A percentile compares a stretch with the other conserved stretches of the same genome.
Conservation (phyloP, 1,140 invertebrate species). For the Drosophila kanapiae region DNA sequence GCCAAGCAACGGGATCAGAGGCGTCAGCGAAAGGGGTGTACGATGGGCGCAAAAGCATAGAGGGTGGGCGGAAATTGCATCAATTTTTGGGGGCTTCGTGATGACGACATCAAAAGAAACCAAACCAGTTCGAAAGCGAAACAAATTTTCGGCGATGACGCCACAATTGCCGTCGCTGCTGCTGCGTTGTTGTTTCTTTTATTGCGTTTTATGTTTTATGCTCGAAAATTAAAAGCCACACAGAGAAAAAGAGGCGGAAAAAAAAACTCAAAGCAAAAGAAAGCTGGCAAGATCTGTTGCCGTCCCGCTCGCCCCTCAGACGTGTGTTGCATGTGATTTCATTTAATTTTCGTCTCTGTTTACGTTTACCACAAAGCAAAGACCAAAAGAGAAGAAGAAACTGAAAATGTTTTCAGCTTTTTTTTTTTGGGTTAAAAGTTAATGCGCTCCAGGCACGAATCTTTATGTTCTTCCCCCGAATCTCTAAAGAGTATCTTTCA, state of each 20-base stretch:
- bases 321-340: slow-evolving; percentile 81
- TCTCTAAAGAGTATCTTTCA: slow-evolving; percentile 57
- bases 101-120: slow-evolving; percentile 69
- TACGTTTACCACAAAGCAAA: slow-evolving; percentile 65
- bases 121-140: slow-evolving; percentile 74
- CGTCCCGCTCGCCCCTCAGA: slow-evolving; percentile 51
- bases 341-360: slow-evolving; percentile 66
- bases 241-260: background rate
- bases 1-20: slow-evolving; percentile 48
- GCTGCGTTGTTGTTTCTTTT: slow-evolving; percentile 48
- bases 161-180: slow-evolving; percentile 58
- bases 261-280: slow-evolving; percentile 30
- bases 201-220: slow-evolving; percentile 81
- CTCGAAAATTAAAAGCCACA: slow-evolving; percentile 65
- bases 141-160: slow-evolving; percentile 78
- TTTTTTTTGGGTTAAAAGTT: slow-evolving; percentile 72
- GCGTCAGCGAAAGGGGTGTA: slow-evolving; percentile 11
- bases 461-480: slow-evolving; percentile 32
- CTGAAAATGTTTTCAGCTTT: slow-evolving; percentile 40
- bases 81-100: slow-evolving; percentile 57
- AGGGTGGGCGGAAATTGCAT: slow-evolving; percentile 67
- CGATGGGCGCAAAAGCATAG: slow-evolving; percentile 11
- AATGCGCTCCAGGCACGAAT: slow-evolving; percentile 66
- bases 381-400: slow-evolving; percentile 31
- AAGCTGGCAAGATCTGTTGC: slow-evolving; percentile 48